Base-by-base conservation (phyloP, 2,888 invertebrate genomes). In the Anticlea derivata region DNA sequence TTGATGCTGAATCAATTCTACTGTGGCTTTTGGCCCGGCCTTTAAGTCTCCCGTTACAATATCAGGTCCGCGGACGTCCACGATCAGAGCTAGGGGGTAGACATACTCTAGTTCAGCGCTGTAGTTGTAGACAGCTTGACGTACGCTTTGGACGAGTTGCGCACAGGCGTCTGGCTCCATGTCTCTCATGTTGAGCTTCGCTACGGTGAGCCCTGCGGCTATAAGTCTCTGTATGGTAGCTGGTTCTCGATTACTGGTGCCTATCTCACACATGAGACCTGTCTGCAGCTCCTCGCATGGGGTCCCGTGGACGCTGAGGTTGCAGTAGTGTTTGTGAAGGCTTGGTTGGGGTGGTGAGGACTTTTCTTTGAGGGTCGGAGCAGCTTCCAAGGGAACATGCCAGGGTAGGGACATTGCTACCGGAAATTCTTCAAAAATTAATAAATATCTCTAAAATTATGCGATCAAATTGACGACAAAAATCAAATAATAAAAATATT, bases 111-210 rank as follows among this genome's bases (percentile, higher is more conserved):
- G 68, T 65, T 88, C 87, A 7, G 86, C 79, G 50, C 90, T 89
- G 47, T 90, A 90, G 65, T 86, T 88, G 53, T 85, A 86, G 0
- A 91, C 87, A 11, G 90, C 89, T 72, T 88, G 85, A 49, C 91
- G 74, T 23, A 91, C 74, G 58, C 85, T 85, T 67, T 88, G 88
- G 44, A 91, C 75, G 17, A 89, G 68, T 60, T 90, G 85, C 3
- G 79, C 70, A 60, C 89, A 85, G 20, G 80, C 81, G 40, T 87
- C 85, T 5, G 85, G 86, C 41, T 87, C 86, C 38, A 88, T 60
- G 50, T 87, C 82, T 33, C 85, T 71, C 67, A 91, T 70, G 62
- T 89, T 89, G 10, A 92, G 69, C 45, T 85, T 77, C 5, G 88
- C 91, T 8, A 91, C 76, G 1, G 88, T 86, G 85, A 91, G 86